phyloP scores from a whole-genome alignment of 2,113 vertebrate species.

The Laticauda colubrina region DNA sequence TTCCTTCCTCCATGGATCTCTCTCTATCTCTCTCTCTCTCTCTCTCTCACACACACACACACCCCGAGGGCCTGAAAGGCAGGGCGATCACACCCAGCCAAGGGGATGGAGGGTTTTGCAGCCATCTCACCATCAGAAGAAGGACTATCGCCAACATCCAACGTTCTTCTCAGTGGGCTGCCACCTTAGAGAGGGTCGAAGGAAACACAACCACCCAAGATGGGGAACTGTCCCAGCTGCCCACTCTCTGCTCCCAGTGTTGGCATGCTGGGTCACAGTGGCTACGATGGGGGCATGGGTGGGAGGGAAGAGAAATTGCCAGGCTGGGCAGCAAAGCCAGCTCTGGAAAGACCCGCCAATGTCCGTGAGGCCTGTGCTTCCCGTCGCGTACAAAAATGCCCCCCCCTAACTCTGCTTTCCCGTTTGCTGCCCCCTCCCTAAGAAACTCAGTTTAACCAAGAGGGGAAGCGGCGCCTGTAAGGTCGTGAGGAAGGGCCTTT shows the following conservation, averaged over 20 bases:
- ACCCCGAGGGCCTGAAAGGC: neutral
- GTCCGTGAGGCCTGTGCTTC: no score
- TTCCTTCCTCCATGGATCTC: no score
- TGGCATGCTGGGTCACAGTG: neutral
- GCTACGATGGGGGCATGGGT: neutral
- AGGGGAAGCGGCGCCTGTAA: neutral
- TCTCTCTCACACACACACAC: no score
- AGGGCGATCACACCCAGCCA: constrained; percentile 53
- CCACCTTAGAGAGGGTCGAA: constrained; percentile 21
- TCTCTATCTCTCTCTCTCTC: no score
- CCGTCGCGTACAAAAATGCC: neutral
- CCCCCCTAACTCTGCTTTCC: neutral
- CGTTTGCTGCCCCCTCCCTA: no score
- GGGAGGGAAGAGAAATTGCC: neutral
- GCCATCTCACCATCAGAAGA: constrained; percentile 47
- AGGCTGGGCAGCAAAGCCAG: neutral
- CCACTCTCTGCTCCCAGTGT: neutral
- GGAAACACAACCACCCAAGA: neutral
- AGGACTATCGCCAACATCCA: constrained; percentile 52
- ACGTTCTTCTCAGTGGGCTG: constrained; percentile 54
- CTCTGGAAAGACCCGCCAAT: neutral
- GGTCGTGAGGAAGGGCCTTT: no score
- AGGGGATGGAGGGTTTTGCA: constrained; percentile 48
- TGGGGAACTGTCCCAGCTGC: neutral
- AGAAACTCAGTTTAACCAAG: neutral